Evolutionary conservation across 1,140 invertebrate genomes (phyloP), one percentile per base, ranked within the genome.

Genomic region (Latrodectus geometricus): DNA sequence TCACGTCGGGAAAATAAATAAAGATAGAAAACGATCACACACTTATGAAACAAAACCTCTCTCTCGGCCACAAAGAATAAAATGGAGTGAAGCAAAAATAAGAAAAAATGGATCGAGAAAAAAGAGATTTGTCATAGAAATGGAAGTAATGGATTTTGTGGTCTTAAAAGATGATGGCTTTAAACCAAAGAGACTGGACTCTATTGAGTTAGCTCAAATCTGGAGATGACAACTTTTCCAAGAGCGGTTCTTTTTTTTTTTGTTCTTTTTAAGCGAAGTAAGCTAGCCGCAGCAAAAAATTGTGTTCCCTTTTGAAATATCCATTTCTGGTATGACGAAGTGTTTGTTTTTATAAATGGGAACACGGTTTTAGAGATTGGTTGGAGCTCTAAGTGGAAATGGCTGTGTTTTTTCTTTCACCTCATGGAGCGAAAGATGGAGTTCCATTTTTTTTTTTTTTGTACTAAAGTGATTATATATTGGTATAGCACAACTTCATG

Each of bases 131-230:
- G 75, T 72, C 68, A 72, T 56, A 66, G 21, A 56, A 66, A 86
- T 73, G 77, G 74, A 56, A 76, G 52, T 86, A 86, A 86, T 86
- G 75, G 83, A 86, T 86, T 86, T 86, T 86, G 83, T 21, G 83
- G 83, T 86, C 75, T 78, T 78, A 78, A 86, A 78, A 86, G 75
- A 86, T 86, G 83, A 86, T 86, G 83, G 66, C 50, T 86, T 78
- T 86, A 86, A 86, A 86, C 74, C 75, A 74, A 70, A 50, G 14
- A 68, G 74, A 86, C 68, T 20, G 48, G 14, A 8, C 20, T n/a
- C 66, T 72, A 83, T 83, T 83, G 81, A 75, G 72, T 83, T 75
- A 83, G 81, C 75, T 75, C 81, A n/a, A 65, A 50, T 75, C 72
- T 83, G 81, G 52, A 83, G 56, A 68, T 83, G 81, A 83, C 81